Evolutionary conservation across 2,888 invertebrate species (phyloP).

Genomic region (Ectemnius cavifrons): DNA sequence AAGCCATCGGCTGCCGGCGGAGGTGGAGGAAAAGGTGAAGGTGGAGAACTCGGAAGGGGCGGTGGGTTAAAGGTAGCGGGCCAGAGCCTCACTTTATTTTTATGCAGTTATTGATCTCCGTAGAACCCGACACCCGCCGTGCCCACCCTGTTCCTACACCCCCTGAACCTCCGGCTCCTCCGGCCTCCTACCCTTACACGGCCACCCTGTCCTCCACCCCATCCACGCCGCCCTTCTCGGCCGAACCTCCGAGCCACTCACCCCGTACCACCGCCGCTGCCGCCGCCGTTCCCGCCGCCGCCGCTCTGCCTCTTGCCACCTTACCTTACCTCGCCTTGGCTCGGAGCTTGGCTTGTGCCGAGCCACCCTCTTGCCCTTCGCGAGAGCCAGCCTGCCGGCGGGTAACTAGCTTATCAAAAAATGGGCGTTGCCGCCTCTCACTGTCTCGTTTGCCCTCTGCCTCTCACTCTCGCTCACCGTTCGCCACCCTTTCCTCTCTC

Average conservation of each 20-base stretch:
- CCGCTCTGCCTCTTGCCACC: conserved; percentile 52
- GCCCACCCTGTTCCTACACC: conserved; percentile 53
- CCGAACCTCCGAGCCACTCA: conserved; percentile 24
- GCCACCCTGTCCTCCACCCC: conserved; percentile 53
- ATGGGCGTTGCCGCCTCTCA: conserved; percentile 77
- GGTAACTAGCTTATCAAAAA: conserved; percentile 79
- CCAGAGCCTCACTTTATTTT: conserved; percentile 78
- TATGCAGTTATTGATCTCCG: conserved; percentile 78
- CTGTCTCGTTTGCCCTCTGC: conserved; percentile 65
- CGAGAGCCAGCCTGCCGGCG: conserved; percentile 70
- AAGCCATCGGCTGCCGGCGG: conserved; percentile 32
- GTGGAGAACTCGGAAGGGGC: conserved; percentile 64
- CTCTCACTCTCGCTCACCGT: conserved; percentile 22
- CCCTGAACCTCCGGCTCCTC: conserved; percentile 25
- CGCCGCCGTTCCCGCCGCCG: conserved; percentile 19
- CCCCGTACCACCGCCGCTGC: conserved; percentile 39
- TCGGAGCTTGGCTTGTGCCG: conserved; percentile 38
- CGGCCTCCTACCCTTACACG: conserved; percentile 35
- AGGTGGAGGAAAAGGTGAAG: conserved; percentile 64
- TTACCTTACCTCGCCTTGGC: conserved; percentile 12
- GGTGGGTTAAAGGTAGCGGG: conserved; percentile 77
- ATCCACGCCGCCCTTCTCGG: conserved; percentile 6
- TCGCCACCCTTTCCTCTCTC: conserved; percentile 2
- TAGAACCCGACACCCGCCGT: conserved; percentile 72
- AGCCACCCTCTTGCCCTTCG: conserved; percentile 60